These are phyloP conservation scores for Centrocercus urophasianus DNA, from an alignment of 2,113 vertebrate species.

Conservation along the genomic window DNA sequence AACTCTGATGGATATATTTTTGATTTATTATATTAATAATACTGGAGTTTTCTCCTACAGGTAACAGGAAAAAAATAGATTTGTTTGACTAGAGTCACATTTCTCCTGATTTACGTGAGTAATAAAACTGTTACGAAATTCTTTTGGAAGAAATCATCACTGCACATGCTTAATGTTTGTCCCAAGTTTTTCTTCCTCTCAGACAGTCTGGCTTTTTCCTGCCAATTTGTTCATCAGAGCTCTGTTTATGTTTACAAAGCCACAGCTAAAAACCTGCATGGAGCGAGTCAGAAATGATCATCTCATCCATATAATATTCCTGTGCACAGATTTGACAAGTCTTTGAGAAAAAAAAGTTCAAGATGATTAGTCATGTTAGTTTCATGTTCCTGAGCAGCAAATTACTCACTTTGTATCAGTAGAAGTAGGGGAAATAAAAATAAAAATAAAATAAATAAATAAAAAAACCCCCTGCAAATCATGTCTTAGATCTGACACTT, in stretches of 20 bases:
- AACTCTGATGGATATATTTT: background rate
- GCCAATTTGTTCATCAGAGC: background rate
- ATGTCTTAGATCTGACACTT: background rate
- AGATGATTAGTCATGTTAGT: background rate
- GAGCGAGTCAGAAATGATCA: background rate
- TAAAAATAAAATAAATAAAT: too few relatives aligned
- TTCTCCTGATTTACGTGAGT: conserved; percentile 7
- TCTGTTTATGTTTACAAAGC: background rate
- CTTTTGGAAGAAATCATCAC: background rate
- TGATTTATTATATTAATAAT: conserved; percentile 35
- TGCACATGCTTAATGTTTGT: background rate
- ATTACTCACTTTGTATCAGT: background rate
- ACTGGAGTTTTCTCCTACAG: background rate
- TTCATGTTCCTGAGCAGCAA: background rate
- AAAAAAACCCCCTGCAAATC: background rate
- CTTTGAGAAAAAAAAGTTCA: background rate
- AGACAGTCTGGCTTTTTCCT: conserved; percentile 10
- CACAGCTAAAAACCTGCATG: background rate
- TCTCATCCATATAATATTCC: background rate
- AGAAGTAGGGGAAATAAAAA: too few relatives aligned
- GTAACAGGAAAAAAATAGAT: background rate
- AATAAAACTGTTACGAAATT: conserved; percentile 33
- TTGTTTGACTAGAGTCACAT: background rate
- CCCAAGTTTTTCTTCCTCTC: conserved; percentile 17
- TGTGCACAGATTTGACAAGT: background rate